Evolutionary conservation across 2,888 invertebrate genomes (phyloP).

Genomic region (Luperina testacea): DNA sequence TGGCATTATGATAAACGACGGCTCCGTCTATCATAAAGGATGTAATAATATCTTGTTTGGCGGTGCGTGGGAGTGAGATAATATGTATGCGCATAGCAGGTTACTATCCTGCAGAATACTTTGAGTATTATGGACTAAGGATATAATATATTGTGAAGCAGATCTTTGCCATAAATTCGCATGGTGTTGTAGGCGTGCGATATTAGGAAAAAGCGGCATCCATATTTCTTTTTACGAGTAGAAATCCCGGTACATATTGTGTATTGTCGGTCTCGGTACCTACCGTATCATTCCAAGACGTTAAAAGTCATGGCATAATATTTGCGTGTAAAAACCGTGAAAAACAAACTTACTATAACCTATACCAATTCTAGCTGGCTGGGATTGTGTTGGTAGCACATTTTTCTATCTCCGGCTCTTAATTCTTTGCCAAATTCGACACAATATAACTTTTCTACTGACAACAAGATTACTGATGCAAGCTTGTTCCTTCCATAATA

Average conservation of each 20-base stretch:
- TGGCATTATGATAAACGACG: conserved; percentile 44
- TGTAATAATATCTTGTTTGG: conserved; percentile 6
- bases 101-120: not conserved
- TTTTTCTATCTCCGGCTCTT: conserved; percentile 58
- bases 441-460: conserved; percentile 64
- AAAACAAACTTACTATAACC: conserved; percentile 25
- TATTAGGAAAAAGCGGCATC: not conserved
- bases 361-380: conserved; percentile 53
- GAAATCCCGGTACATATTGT: too few species aligned
- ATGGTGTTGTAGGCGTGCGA: not conserved
- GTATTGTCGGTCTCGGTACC: not conserved
- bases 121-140: not conserved
- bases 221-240: not conserved
- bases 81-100: not conserved
- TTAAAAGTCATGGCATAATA: not conserved
- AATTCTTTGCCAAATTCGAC: conserved; percentile 56
- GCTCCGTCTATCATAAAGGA: conserved; percentile 16
- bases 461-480: conserved; percentile 54
- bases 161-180: not conserved
- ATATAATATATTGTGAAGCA: not conserved
- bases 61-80: not conserved
- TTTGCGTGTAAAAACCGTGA: not conserved
- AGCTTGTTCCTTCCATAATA: conserved; percentile 48
- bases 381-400: conserved; percentile 53
- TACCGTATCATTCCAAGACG: not conserved